Evolutionary conservation across 1,140 invertebrate species (phyloP).

Genomic region (Penaeus japonicus): DNA sequence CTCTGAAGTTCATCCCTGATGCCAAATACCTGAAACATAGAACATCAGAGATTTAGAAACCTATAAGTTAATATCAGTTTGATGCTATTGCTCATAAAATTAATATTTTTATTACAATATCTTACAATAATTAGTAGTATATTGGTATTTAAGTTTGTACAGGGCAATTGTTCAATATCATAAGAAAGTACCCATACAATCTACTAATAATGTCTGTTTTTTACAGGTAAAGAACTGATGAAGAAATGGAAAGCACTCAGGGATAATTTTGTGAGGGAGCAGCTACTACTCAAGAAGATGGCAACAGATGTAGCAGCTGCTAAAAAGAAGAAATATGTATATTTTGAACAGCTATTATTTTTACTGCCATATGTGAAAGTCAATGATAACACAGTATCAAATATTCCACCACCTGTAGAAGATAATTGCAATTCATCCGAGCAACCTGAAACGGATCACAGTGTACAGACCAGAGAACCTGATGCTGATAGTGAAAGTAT

Average conservation of each 20-base stretch:
- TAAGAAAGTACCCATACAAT: neutral
- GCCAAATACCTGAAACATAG: neutral
- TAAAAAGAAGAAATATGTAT: neutral
- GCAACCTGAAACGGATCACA: neutral
- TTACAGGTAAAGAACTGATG: no score
- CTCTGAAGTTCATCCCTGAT: neutral
- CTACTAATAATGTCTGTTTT: neutral
- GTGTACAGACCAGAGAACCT: neutral
- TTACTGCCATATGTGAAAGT: neutral
- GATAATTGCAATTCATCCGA: neutral
- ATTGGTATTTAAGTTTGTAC: neutral
- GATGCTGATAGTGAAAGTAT: neutral
- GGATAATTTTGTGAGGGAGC: neutral
- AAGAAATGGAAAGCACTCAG: no score
- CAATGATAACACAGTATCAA: neutral
- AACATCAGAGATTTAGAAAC: neutral
- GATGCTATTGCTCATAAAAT: neutral
- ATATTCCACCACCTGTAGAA: neutral
- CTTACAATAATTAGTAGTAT: neutral
- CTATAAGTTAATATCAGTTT: neutral
- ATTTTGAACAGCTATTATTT: neutral
- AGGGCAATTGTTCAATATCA: neutral
- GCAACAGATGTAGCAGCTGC: neutral
- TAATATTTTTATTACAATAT: neutral
- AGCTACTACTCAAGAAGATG: neutral